Evolutionary conservation across 2,113 vertebrate species (phyloP).

Genomic region (Arizona elegans): DNA sequence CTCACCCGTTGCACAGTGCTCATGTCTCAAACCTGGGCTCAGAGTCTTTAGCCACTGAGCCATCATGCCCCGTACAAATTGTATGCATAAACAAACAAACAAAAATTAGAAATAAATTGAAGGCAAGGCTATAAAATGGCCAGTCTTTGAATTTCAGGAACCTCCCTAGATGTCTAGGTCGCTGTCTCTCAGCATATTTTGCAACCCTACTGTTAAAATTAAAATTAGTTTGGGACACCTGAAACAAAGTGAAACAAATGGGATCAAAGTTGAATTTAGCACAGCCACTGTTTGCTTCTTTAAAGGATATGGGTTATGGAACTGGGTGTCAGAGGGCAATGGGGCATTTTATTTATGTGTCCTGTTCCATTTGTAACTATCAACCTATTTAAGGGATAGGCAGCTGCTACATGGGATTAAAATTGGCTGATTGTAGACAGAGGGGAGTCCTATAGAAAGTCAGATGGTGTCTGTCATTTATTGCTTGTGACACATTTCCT

Average conservation of each 20-base stretch:
- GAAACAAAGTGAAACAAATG: neutral
- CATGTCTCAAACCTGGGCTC: neutral
- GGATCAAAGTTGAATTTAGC: neutral
- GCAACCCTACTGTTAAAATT: neutral
- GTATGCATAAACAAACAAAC: neutral
- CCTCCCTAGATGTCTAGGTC: neutral
- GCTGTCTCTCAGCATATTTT: neutral
- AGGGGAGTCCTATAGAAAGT: neutral
- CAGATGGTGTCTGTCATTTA: slow-evolving; percentile 8
- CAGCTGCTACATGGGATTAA: slow-evolving; percentile 25
- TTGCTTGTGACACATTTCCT: neutral
- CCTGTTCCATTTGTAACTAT: neutral
- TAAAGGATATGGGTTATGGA: neutral
- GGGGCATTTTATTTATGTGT: neutral
- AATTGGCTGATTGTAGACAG: neutral
- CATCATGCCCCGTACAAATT: neutral
- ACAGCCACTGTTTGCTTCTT: neutral
- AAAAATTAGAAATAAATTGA: neutral
- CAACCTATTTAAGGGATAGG: slow-evolving; percentile 10
- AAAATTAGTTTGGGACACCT: neutral
- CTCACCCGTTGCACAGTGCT: neutral
- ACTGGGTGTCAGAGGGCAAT: neutral
- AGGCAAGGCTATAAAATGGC: neutral
- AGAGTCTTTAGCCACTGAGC: neutral
- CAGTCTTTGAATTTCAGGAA: neutral